Percentiles rank a stretch among this genome's conserved stretches.
Conservation (phyloP, 2,888 invertebrate genomes). For the Ophraella communa region DNA sequence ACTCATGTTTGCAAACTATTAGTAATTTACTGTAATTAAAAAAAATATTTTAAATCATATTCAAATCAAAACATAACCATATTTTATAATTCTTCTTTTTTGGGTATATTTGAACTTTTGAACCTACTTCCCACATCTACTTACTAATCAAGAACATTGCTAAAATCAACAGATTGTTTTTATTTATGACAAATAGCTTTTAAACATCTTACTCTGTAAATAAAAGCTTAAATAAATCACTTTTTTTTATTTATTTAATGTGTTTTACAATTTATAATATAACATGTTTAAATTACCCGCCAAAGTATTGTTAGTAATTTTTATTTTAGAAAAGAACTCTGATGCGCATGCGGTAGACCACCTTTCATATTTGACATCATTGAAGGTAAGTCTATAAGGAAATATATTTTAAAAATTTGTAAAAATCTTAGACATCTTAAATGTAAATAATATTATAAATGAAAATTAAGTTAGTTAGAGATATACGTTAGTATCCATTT, state of each 20-base stretch:
- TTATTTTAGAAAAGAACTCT: conserved; percentile 8
- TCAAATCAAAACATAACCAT: background rate
- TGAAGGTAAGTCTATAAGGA: conserved; percentile 41
- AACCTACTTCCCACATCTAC: too few species aligned
- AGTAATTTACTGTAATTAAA: too few species aligned
- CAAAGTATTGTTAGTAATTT: background rate
- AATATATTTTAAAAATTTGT: conserved; percentile 31
- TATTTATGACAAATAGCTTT: too few species aligned
- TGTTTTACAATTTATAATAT: background rate
- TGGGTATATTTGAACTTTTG: background rate
- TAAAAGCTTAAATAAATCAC: too few species aligned
- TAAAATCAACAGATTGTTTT: too few species aligned
- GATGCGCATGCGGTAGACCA: conserved; percentile 21
- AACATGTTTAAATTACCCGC: background rate
- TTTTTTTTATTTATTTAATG: background rate
- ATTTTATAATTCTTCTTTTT: background rate
- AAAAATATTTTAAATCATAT: too few species aligned
- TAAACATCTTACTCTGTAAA: too few species aligned
- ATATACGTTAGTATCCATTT: conserved; percentile 22
- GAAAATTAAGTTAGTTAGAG: conserved; percentile 5
- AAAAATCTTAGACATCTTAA: conserved; percentile 32
- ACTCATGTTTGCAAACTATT: conserved; percentile 16
- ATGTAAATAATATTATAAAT: conserved; percentile 17
- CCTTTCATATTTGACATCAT: conserved; percentile 42
- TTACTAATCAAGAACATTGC: too few species aligned